A percentile compares a stretch with the other conserved stretches of the same genome.
Evolutionary conservation across 2,797 vertebrate genomes (phyloP).

Genomic region (Amblyraja radiata): DNA sequence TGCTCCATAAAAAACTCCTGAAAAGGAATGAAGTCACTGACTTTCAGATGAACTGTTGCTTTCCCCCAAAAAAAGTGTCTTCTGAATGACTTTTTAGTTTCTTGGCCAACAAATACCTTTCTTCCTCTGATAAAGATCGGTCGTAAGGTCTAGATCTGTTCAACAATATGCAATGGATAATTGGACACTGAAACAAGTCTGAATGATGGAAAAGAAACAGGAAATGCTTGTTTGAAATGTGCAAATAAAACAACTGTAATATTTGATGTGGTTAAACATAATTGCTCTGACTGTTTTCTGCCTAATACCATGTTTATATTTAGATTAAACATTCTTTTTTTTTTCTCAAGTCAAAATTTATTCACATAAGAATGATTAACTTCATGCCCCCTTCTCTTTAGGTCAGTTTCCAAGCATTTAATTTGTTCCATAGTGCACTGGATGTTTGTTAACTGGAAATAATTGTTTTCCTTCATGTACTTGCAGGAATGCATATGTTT

Average conservation of each 20-base stretch:
- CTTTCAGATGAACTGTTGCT: neutral
- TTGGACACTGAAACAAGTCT: conserved; percentile 19
- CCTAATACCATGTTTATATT: conserved; percentile 25
- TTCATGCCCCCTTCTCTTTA: neutral
- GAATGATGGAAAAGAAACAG: conserved; percentile 31
- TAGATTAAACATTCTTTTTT: conserved; percentile 2
- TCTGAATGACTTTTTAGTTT: neutral
- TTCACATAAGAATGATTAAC: conserved; percentile 5
- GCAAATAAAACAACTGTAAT: conserved; percentile 23
- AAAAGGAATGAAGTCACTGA: conserved; percentile 7
- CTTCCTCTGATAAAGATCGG: neutral
- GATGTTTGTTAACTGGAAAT: neutral
- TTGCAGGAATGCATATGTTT: conserved; percentile 24
- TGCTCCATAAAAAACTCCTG: neutral
- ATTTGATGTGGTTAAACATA: conserved; percentile 26
- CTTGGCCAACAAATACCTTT: neutral
- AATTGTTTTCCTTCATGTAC: neutral
- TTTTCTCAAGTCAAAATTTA: neutral
- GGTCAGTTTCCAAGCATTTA: neutral
- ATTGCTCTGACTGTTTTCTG: conserved; percentile 16
- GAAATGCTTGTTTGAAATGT: conserved; percentile 20
- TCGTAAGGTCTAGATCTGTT: neutral
- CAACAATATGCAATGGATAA: neutral
- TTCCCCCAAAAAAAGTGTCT: neutral
- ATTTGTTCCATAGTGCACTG: neutral